Evolutionary conservation across 92 coral and sea anemone genomes (phyloP).

Genomic region (Epizoanthus ramosus): DNA sequence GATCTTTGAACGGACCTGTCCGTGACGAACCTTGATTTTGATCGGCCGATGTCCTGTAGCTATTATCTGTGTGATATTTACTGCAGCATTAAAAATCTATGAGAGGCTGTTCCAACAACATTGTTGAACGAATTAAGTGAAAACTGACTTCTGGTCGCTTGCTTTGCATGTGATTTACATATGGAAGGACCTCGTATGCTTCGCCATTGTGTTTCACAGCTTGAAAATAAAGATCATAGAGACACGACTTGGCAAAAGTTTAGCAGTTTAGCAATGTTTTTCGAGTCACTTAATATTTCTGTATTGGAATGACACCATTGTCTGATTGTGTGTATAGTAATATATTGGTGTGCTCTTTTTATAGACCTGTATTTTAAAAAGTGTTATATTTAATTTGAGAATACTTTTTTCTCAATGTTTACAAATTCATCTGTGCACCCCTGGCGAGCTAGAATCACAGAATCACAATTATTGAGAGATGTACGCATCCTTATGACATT

Average conservation of each 20-base stretch:
- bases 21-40: background rate
- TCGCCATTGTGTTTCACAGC: slow-evolving; percentile 30
- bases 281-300: background rate
- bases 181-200: too few relatives aligned
- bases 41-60: background rate
- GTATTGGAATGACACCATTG: slow-evolving; percentile 18
- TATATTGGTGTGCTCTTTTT: slow-evolving; percentile 1
- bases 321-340: background rate
- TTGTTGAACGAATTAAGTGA: background rate
- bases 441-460: slow-evolving; percentile 5
- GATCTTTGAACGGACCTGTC: background rate
- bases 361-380: background rate
- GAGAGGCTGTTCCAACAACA: background rate
- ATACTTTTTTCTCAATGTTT: background rate
- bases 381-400: background rate
- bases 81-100: background rate
- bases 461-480: slow-evolving; percentile 7
- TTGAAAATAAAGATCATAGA: slow-evolving; percentile 8
- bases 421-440: background rate
- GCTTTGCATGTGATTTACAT: slow-evolving; percentile 18
- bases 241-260: background rate
- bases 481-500: slow-evolving; percentile 7
- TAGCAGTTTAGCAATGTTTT: background rate
- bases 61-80: background rate
- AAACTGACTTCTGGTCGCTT: slow-evolving; percentile 40